Evolutionary conservation across 2,888 invertebrate genomes (phyloP).

Genomic region (Mythimna impura): DNA sequence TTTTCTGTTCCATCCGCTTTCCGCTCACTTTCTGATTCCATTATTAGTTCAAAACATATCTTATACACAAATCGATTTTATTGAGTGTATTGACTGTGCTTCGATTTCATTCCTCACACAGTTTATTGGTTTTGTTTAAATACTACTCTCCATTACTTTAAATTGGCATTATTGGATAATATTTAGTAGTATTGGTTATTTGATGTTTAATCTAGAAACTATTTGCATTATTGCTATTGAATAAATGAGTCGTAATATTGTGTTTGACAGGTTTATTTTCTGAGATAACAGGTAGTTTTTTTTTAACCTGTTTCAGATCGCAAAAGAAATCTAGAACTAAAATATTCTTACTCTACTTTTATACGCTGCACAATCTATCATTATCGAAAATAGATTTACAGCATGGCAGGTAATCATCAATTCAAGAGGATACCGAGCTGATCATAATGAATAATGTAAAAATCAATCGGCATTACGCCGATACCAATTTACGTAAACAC

Average conservation of each 20-base stretch:
- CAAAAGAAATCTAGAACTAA: slow-evolving; percentile 10
- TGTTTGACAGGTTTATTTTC: neutral
- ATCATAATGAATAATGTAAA: slow-evolving; percentile 63
- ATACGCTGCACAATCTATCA: slow-evolving; percentile 33
- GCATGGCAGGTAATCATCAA: slow-evolving; percentile 40
- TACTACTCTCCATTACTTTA: slow-evolving; percentile 20
- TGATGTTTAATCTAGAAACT: slow-evolving; percentile 5
- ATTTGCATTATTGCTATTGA: neutral
- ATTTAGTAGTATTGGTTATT: slow-evolving; percentile 1
- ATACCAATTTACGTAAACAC: slow-evolving; percentile 67
- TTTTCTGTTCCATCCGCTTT: slow-evolving; percentile 20
- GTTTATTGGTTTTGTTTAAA: slow-evolving; percentile 49
- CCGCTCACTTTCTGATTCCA: slow-evolving; percentile 9
- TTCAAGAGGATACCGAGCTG: slow-evolving; percentile 28
- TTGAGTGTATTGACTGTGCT: slow-evolving; percentile 16
- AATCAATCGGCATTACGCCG: slow-evolving; percentile 63
- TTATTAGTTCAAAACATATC: slow-evolving; percentile 8
- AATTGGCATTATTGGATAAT: neutral
- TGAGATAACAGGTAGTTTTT: neutral
- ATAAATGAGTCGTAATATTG: neutral
- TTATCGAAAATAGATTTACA: slow-evolving; percentile 46
- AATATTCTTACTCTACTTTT: slow-evolving; percentile 9
- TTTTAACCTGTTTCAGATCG: neutral
- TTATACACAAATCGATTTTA: slow-evolving; percentile 47
- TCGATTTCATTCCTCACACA: slow-evolving; percentile 36